phyloP scores from a whole-genome alignment of 2,888 invertebrate species.

The Luperina nickerlii region DNA sequence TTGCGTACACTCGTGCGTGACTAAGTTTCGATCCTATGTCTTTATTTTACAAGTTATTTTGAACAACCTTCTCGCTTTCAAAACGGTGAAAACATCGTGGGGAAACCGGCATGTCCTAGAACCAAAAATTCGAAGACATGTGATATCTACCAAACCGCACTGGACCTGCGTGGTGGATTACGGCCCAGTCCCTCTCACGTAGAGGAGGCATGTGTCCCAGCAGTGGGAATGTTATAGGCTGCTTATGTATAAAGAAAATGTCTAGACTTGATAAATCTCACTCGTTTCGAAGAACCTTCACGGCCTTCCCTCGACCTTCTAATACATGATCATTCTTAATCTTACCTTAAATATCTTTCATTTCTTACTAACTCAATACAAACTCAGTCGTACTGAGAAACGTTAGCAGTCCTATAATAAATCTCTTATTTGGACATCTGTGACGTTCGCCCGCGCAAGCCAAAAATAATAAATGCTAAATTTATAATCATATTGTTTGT shows the following conservation, averaged over 20 bases:
- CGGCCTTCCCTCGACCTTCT: neutral
- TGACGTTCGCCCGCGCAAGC: constrained; percentile 41
- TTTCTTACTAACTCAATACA: constrained; percentile 19
- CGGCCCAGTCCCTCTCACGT: no score
- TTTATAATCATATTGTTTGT: constrained; percentile 57
- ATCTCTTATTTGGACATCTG: constrained; percentile 58
- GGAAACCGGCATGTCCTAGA: no score
- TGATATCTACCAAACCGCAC: no score
- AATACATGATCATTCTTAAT: neutral
- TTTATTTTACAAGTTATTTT: neutral
- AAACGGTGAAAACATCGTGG: no score
- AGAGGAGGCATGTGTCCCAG: no score
- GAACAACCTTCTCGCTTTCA: neutral
- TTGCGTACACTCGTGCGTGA: neutral
- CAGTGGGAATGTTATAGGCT: no score
- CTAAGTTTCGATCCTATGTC: neutral
- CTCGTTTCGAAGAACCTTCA: no score
- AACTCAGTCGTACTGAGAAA: constrained; percentile 20
- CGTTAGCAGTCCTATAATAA: constrained; percentile 52
- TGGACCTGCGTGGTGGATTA: no score
- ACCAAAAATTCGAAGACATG: no score
- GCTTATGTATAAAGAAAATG: no score
- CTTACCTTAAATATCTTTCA: neutral
- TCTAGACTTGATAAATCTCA: no score
- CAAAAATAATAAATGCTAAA: constrained; percentile 65